These are phyloP conservation scores for Peucedramus taeniatus DNA, from an alignment of 2,113 vertebrate species.

Conservation along the genomic window DNA sequence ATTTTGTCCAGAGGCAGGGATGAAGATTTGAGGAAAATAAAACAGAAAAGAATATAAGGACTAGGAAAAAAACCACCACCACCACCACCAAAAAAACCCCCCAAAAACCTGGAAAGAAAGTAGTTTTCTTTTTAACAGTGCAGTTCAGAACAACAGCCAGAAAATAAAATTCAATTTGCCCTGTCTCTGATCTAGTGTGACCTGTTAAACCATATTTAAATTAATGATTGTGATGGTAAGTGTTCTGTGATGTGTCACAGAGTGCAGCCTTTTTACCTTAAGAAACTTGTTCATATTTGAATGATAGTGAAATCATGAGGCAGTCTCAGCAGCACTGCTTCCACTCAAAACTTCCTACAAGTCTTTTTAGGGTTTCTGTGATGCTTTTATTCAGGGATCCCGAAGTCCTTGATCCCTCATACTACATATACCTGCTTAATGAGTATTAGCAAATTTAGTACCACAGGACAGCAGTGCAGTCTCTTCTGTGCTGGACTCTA, in stretches of 20 bases:
- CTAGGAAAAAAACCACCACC: background rate
- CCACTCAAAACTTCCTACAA: background rate
- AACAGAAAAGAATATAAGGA: background rate
- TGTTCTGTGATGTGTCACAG: background rate
- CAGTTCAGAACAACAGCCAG: background rate
- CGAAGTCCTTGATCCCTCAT: background rate
- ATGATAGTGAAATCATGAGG: background rate
- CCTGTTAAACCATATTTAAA: background rate
- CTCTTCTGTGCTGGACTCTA: background rate
- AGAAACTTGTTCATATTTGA: background rate
- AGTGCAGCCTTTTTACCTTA: background rate
- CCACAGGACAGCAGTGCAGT: background rate
- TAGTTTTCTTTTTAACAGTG: background rate
- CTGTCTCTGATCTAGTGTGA: background rate
- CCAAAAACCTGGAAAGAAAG: background rate
- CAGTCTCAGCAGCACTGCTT: background rate
- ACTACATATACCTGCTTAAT: background rate
- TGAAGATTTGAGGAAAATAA: background rate
- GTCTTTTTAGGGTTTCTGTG: background rate
- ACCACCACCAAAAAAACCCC: no score
- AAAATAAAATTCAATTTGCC: background rate
- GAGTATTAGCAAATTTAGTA: background rate
- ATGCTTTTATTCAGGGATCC: background rate
- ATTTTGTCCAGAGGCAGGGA: background rate
- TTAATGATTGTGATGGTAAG: background rate